Percentiles rank a stretch among this genome's conserved stretches.
These are phyloP conservation scores for Remorina albescens DNA, from an alignment of 2,797 vertebrate genomes.

Conservation along the genomic window DNA sequence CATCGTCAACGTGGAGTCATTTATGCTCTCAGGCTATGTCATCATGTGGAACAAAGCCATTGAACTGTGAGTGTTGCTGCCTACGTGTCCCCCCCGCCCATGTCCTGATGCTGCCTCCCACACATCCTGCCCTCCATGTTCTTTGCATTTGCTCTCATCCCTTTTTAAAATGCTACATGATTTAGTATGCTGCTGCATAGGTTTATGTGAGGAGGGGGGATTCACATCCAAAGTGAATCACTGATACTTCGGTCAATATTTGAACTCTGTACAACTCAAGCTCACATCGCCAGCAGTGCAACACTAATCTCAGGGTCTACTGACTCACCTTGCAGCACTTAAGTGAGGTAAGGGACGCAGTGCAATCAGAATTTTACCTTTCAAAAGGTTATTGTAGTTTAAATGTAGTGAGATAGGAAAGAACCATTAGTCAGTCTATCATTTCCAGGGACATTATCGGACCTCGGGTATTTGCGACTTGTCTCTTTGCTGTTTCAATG, in stretches of 20 bases:
- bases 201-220: not conserved
- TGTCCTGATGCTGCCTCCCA: constrained; percentile 15
- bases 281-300: constrained; percentile 22
- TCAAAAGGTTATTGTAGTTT: constrained; percentile 49
- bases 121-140: constrained; percentile 5
- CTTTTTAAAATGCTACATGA: not conserved
- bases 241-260: constrained; percentile 43
- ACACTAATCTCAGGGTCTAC: constrained; percentile 24
- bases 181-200: constrained; percentile 8
- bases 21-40: constrained; percentile 99
- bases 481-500: constrained; percentile 68
- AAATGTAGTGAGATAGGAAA: constrained; percentile 56
- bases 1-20: constrained; percentile 99
- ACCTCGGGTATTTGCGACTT: constrained; percentile 62
- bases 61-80: constrained; percentile 95
- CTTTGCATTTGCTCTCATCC: constrained; percentile 1
- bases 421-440: constrained; percentile 63
- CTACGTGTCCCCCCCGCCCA: constrained; percentile 62
- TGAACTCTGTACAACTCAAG: constrained; percentile 48
- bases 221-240: constrained; percentile 25
- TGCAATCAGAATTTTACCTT: constrained; percentile 42
- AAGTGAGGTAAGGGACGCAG: constrained; percentile 17
- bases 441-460: constrained; percentile 48
- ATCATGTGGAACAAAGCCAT: constrained; percentile 99
- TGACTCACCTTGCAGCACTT: constrained; percentile 47